These are phyloP conservation scores for Brachionus plicatilis DNA, from an alignment of 1,140 invertebrate species.

Conservation along the genomic window DNA sequence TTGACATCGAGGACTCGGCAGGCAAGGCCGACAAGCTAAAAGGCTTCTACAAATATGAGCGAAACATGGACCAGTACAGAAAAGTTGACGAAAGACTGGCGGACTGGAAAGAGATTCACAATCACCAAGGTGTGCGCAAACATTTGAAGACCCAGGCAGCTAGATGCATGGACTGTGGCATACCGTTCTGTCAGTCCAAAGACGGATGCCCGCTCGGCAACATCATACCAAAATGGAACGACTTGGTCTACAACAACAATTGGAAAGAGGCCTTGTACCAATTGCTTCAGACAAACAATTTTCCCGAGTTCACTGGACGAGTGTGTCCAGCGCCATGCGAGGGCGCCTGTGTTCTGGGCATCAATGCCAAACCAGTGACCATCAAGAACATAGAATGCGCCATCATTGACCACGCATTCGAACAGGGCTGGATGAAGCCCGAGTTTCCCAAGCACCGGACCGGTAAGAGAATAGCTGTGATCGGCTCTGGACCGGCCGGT, in stretches of 20 bases:
- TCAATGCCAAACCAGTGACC: slow-evolving; percentile 84
- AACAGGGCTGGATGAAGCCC: slow-evolving; percentile 86
- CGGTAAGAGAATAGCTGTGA: slow-evolving; percentile 79
- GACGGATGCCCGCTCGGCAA: slow-evolving; percentile 95
- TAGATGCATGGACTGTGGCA: slow-evolving; percentile 96
- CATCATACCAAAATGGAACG: slow-evolving; percentile 99
- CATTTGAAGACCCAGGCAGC: slow-evolving; percentile 84
- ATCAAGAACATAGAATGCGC: slow-evolving; percentile 99
- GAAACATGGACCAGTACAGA: slow-evolving; percentile 78
- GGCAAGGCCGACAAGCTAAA: slow-evolving; percentile 51
- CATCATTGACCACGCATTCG: slow-evolving; percentile 96
- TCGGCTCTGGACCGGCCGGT: slow-evolving; percentile 90
- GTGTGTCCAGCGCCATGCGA: slow-evolving; percentile 98
- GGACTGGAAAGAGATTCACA: slow-evolving; percentile 96
- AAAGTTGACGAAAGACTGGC: slow-evolving; percentile 72
- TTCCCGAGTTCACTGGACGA: slow-evolving; percentile 96
- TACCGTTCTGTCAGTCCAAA: slow-evolving; percentile 94
- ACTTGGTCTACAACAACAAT: slow-evolving; percentile 84
- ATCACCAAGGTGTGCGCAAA: slow-evolving; percentile 75
- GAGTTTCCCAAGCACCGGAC: slow-evolving; percentile 68
- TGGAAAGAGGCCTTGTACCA: slow-evolving; percentile 95
- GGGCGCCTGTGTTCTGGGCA: slow-evolving; percentile 80
- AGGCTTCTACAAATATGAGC: slow-evolving; percentile 90
- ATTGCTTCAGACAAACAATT: slow-evolving; percentile 95
- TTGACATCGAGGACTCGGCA: slow-evolving; percentile 21